These are phyloP conservation scores for Oreochromis grahami DNA, from an alignment of 2,797 vertebrate species.

Conservation along the genomic window DNA sequence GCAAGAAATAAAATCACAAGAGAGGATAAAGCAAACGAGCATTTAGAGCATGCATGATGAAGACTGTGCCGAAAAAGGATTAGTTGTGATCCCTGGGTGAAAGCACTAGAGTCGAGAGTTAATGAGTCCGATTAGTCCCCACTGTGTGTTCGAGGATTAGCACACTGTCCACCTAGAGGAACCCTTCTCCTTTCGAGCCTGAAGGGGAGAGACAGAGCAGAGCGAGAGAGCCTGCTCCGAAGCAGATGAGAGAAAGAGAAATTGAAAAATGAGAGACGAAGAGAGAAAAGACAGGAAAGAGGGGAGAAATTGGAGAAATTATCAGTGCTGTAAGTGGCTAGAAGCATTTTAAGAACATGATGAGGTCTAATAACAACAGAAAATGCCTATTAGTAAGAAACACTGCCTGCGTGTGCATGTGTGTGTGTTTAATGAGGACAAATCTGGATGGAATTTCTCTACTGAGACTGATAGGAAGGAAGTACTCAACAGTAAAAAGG, in stretches of 20 bases:
- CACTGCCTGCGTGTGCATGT: not conserved
- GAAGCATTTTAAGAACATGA: conserved; percentile 34
- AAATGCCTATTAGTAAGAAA: conserved; percentile 22
- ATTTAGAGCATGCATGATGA: not conserved
- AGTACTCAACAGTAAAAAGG: conserved; percentile 30
- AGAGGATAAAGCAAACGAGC: not conserved
- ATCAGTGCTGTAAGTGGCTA: conserved; percentile 1
- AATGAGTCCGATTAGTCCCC: conserved; percentile 57
- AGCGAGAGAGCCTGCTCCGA: not conserved
- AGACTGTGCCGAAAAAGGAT: conserved; percentile 21
- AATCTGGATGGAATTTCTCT: not conserved
- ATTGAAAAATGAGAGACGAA: conserved; percentile 5
- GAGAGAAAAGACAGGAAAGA: not conserved
- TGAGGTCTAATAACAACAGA: conserved; percentile 25
- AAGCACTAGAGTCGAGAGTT: conserved; percentile 32
- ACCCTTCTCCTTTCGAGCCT: conserved; percentile 12
- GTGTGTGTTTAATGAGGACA: not conserved
- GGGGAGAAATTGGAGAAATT: conserved; percentile 17
- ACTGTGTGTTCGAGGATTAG: conserved; percentile 50
- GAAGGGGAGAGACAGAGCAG: not conserved
- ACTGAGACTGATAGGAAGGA: conserved; percentile 24
- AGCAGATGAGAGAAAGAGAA: not conserved
- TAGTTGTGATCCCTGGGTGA: conserved; percentile 32
- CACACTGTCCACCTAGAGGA: conserved; percentile 21
- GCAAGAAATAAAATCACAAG: not conserved